phyloP scores from a whole-genome alignment of 2,888 invertebrate genomes.

The Eutolmus rufibarbis region DNA sequence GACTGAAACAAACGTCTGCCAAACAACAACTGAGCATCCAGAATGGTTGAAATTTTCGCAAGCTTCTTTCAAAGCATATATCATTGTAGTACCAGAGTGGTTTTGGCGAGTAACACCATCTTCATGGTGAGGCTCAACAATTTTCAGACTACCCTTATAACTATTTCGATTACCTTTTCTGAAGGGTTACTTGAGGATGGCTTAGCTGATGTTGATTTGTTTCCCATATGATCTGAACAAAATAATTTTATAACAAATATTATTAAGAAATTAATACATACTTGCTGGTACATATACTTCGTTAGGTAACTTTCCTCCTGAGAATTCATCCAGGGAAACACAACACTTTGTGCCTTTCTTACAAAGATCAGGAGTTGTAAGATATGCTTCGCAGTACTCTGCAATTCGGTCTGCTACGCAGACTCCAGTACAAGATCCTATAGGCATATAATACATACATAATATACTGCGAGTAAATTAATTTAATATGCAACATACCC shows the following conservation, averaged over 20 bases:
- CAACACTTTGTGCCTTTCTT: constrained; percentile 81
- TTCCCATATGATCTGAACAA: constrained; percentile 58
- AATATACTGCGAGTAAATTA: neutral
- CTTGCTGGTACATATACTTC: constrained; percentile 77
- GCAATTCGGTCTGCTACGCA: constrained; percentile 84
- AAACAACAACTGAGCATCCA: no score
- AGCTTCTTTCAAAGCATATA: no score
- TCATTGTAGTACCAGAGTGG: no score
- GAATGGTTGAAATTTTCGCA: no score
- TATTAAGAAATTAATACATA: constrained; percentile 52
- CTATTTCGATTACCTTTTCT: neutral
- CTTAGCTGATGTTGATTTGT: constrained; percentile 60
- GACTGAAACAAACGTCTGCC: no score
- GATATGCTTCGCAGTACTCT: constrained; percentile 85
- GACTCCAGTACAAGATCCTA: constrained; percentile 74
- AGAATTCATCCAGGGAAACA: constrained; percentile 77
- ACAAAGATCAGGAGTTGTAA: constrained; percentile 77
- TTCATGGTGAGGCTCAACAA: no score
- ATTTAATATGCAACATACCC: neutral
- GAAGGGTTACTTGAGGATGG: constrained; percentile 54
- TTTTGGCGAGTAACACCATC: no score
- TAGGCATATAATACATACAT: neutral
- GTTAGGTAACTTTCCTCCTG: constrained; percentile 71
- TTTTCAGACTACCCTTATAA: neutral
- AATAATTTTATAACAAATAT: constrained; percentile 50